These are phyloP conservation scores for Sylvietta virens DNA, from an alignment of 2,113 vertebrate species.

Conservation along the genomic window DNA sequence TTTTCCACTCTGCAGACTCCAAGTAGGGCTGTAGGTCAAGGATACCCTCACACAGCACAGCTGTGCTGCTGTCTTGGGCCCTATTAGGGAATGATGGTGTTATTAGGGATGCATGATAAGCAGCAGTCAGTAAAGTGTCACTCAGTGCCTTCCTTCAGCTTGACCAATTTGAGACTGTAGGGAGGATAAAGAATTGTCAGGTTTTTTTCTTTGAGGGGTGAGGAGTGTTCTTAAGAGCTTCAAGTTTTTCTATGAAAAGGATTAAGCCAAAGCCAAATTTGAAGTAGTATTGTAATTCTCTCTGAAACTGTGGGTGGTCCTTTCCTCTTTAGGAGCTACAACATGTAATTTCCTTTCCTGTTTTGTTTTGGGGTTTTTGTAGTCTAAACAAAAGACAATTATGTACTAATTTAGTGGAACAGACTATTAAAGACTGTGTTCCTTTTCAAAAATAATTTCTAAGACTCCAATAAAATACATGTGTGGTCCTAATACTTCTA, in stretches of 20 bases:
- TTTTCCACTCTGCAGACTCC: not conserved
- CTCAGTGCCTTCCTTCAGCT: not conserved
- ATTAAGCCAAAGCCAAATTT: not conserved
- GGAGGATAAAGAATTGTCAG: not conserved
- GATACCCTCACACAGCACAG: not conserved
- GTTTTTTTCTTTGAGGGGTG: not conserved
- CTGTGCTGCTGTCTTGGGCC: not conserved
- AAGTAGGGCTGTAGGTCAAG: not conserved
- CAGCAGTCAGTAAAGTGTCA: not conserved
- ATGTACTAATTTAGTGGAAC: not conserved
- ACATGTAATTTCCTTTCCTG: not conserved
- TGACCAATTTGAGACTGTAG: not conserved
- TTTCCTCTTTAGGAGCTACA: not conserved
- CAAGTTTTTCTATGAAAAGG: not conserved
- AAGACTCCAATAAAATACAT: not conserved
- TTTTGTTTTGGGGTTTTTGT: not conserved
- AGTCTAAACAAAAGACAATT: not conserved
- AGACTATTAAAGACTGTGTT: not conserved
- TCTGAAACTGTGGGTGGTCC: conserved; percentile 13
- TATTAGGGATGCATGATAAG: not conserved
- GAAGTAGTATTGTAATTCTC: not conserved
- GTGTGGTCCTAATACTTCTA: conserved; percentile 10
- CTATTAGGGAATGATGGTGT: not conserved
- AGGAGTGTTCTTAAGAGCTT: not conserved
- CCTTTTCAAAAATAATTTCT: not conserved